Base-by-base conservation (phyloP, 2,797 vertebrate genomes). In the Acipenser oxyrinchus region DNA sequence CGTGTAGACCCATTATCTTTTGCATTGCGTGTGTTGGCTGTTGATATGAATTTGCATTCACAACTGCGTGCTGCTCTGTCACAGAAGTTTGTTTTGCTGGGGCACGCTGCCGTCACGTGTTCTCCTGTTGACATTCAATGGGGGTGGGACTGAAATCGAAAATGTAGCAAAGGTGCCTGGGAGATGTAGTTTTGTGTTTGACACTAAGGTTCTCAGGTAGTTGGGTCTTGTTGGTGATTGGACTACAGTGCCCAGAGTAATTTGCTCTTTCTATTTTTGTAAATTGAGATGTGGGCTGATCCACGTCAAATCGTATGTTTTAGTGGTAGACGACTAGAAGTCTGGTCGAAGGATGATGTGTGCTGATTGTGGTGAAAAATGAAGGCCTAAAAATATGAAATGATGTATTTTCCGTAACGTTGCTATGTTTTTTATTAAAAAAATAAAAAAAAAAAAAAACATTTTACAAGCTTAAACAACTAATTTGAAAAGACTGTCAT, bases 61-160 rank as follows among this genome's bases (percentile, higher is more conserved):
- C 8, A 51, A 65, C 48, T 8, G 3, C 6, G 37, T 23, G 12
- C 66, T 13, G 55, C 48, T 53, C 37, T 51, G 62, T 60, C 53
- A 37, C 71, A 11, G 68, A 61, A 5, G 60, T 73, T 71, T 65
- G 68, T 67, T 69, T 66, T 59, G 66, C 51, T 37, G 66, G 73
- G 72, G 68, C 73, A 58, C 64, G 68, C 64, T 51, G 58, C 51
- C n/a, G 62, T 70, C 72, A 65, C 73, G 18, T 77, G 74, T 66
- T 64, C 51, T 37, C 6, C 6, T 82, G 77, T 84, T 82, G 78
- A 77, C 77, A 73, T 78, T 75, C 52, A 66, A 71, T 74, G 68
- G 60, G 15, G 15, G 63, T 50, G 49, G n/a, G 48, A 53, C 8
- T 63, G 57, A 59, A 5, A 37, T 55, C 48, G 6, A 8, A 15